Conservation (phyloP, 2,113 vertebrate genomes). For the Anas platyrhynchos region DNA sequence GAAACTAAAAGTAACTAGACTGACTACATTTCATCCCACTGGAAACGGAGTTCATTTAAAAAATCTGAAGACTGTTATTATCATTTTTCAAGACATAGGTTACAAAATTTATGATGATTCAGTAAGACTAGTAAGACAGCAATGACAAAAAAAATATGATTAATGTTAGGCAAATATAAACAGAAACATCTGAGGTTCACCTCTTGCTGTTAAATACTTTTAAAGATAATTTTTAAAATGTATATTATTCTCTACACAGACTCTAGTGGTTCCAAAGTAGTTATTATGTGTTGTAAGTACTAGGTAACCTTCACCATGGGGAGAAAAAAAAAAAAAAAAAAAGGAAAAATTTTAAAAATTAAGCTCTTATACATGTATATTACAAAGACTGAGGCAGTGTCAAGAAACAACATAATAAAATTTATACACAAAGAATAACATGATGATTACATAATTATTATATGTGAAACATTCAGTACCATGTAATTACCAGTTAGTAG, state of each 20-base stretch:
- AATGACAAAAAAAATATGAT: neutral
- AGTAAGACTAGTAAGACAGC: neutral
- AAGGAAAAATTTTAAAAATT: neutral
- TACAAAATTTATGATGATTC: neutral
- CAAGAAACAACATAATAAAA: conserved; percentile 18
- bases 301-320: neutral
- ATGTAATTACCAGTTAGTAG: conserved; percentile 21
- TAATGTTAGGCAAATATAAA: neutral
- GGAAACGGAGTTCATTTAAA: neutral
- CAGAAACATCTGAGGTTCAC: neutral
- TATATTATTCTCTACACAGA: neutral
- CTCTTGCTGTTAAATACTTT: neutral
- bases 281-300: neutral
- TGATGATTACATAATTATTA: conserved; percentile 36
- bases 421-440: conserved; percentile 2
- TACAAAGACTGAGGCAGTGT: conserved; percentile 8
- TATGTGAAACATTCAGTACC: conserved; percentile 11
- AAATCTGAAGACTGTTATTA: neutral
- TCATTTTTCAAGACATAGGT: neutral
- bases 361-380: neutral
- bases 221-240: neutral
- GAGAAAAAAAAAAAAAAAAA: neutral
- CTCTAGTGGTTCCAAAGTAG: neutral
- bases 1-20: neutral
- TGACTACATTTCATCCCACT: neutral